These are phyloP conservation scores for Chascanopsetta lugubris DNA, from an alignment of 2,113 vertebrate genomes.

Conservation along the genomic window DNA sequence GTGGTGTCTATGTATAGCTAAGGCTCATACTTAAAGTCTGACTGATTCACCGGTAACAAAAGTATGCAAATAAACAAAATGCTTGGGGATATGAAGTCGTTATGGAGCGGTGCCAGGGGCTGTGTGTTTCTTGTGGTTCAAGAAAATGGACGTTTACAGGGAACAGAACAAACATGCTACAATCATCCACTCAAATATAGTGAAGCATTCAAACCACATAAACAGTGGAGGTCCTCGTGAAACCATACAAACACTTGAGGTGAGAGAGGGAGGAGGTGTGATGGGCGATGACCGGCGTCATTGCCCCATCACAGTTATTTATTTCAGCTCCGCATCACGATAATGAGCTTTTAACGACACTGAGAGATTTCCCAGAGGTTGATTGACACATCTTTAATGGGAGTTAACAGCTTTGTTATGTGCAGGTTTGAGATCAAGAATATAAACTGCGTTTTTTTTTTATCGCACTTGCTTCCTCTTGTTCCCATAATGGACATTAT, in stretches of 20 bases:
- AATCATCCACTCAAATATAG: constrained; percentile 55
- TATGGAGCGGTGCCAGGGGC: background rate
- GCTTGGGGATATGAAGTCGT: constrained; percentile 3
- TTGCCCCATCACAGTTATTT: constrained; percentile 29
- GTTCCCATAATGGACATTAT: background rate
- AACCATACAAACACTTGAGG: constrained; percentile 30
- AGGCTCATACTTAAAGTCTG: constrained; percentile 18
- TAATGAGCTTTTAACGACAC: constrained; percentile 49
- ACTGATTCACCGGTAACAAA: constrained; percentile 24
- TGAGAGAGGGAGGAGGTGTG: background rate
- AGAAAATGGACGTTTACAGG: constrained; percentile 34
- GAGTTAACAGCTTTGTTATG: constrained; percentile 28
- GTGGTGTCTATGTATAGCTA: constrained; percentile 49
- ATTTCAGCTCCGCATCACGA: constrained; percentile 41
- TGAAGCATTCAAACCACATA: constrained; percentile 36
- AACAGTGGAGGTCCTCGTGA: constrained; percentile 16
- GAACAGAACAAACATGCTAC: constrained; percentile 33
- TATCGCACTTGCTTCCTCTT: constrained; percentile 5
- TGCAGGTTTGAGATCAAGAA: constrained; percentile 20
- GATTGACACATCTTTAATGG: constrained; percentile 26
- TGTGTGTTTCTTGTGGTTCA: constrained; percentile 7
- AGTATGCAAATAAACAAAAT: constrained; percentile 51
- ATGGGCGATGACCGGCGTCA: constrained; percentile 34
- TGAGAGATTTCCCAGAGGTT: constrained; percentile 21
- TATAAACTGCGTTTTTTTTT: constrained; percentile 27